Evolutionary conservation across 2,797 vertebrate genomes (phyloP).

Genomic region (Erpetoichthys calabaricus): DNA sequence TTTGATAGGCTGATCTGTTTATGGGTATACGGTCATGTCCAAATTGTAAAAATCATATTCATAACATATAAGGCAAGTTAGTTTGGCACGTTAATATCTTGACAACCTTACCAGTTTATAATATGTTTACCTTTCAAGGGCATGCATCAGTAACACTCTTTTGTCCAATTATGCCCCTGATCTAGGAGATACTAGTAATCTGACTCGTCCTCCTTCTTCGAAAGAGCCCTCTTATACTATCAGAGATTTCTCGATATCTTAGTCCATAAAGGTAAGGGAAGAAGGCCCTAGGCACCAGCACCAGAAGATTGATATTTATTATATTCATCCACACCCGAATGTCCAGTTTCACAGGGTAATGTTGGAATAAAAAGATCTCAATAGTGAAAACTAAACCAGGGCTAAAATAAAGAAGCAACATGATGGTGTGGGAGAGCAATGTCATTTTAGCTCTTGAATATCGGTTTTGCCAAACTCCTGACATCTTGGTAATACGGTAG

Average conservation of each 20-base stretch:
- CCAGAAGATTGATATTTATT: constrained; percentile 47
- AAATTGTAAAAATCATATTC: too few species aligned
- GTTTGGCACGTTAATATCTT: too few species aligned
- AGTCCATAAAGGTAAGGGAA: constrained; percentile 58
- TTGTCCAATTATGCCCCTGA: too few species aligned
- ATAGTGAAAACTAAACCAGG: constrained; percentile 48
- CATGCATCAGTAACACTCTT: too few species aligned
- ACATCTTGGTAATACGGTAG: constrained; percentile 53
- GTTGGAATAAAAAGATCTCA: constrained; percentile 38
- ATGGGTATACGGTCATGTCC: too few species aligned
- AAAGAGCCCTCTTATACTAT: constrained; percentile 35
- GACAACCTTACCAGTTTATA: too few species aligned
- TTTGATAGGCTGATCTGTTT: too few species aligned
- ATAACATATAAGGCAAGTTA: too few species aligned
- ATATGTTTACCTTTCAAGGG: too few species aligned
- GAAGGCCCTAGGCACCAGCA: constrained; percentile 50
- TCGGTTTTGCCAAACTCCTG: constrained; percentile 54
- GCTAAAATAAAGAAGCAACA: constrained; percentile 54
- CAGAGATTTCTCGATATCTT: constrained; percentile 50
- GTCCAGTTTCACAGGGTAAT: constrained; percentile 18
- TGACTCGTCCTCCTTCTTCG: constrained; percentile 23
- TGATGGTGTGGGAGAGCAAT: constrained; percentile 45
- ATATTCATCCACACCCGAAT: constrained; percentile 47
- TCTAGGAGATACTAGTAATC: constrained; percentile 1
- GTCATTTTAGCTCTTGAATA: constrained; percentile 59